These are phyloP conservation scores for Amphipoea lucens DNA, from an alignment of 2,888 invertebrate genomes.

Conservation along the genomic window DNA sequence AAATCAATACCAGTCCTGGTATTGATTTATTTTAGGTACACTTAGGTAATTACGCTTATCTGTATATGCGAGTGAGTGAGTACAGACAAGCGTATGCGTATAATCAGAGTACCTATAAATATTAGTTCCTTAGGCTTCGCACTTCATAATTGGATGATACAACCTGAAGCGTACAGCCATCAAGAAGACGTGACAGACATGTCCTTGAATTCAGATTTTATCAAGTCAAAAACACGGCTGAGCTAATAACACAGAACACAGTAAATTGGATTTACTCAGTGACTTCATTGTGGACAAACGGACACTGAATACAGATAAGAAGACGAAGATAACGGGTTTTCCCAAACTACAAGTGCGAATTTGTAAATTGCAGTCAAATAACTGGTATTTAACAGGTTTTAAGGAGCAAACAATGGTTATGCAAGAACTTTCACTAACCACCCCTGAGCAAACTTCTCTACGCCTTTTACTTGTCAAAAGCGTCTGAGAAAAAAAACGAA, in stretches of 20 bases:
- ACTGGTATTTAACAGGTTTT: slow-evolving; percentile 58
- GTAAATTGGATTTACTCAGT: slow-evolving; percentile 72
- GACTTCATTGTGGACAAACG: slow-evolving; percentile 79
- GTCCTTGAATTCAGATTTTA: slow-evolving; percentile 53
- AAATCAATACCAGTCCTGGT: slow-evolving; percentile 14
- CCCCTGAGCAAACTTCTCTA: slow-evolving; percentile 71
- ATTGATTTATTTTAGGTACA: too few species aligned
- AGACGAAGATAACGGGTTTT: slow-evolving; percentile 56
- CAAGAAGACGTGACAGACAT: slow-evolving; percentile 25
- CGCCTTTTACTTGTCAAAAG: slow-evolving; percentile 76
- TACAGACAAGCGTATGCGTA: slow-evolving; percentile 11
- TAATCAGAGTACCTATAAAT: not conserved
- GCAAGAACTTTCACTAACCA: slow-evolving; percentile 77
- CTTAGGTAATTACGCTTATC: too few species aligned
- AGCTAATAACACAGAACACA: slow-evolving; percentile 67
- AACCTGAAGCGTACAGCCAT: slow-evolving; percentile 19
- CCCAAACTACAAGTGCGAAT: slow-evolving; percentile 29
- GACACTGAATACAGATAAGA: slow-evolving; percentile 68
- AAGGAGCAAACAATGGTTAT: slow-evolving; percentile 71
- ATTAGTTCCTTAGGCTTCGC: slow-evolving; percentile 23
- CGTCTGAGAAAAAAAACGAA: slow-evolving; percentile 74
- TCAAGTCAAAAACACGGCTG: slow-evolving; percentile 50
- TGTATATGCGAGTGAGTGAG: too few species aligned
- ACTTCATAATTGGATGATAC: slow-evolving; percentile 32
- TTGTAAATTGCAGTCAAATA: slow-evolving; percentile 31